Base-by-base conservation (phyloP, 1,140 invertebrate species). In the Geopemphigus sp. region DNA sequence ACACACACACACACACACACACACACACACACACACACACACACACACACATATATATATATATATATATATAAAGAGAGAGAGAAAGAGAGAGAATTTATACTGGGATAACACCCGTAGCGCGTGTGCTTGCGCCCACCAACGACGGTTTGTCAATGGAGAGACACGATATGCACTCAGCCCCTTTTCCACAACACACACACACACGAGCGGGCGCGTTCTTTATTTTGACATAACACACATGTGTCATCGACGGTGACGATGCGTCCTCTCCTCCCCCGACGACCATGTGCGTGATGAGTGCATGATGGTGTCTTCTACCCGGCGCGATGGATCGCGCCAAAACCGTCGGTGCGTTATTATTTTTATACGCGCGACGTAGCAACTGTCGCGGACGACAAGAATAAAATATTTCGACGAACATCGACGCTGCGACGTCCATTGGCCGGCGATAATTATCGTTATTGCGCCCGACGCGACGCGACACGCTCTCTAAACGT, bases 141-240 rank as follows among this genome's bases (percentile, higher is more conserved):
- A 72, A 72, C 68, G 68, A 72, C 68, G 68, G 50, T 54, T 19
- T 72, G 17, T 72, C 68, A 54, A 54, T 11, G 24, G 47, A 72
- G 24, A 72, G 47, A 29, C 68, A 39, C 47, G 26, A 68, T 24
- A 47, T 68, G 26, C 68, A 54, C 68, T 72, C 50, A 17, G 68
- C 15, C 24, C 68, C 47, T 29, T 29, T 72, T 54, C 14, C 24
- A 26, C 39, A n/a, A n/a, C 54, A 32, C 53, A 22, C 54, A n/a
- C n/a, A n/a, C n/a, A n/a, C n/a, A n/a, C n/a, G n/a, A n/a, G n/a
- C n/a, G n/a, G 10, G 10, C 26, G 17, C n/a, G 56, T 17, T 57
- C 1, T 22, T 24, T 5, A 47, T 78, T 50, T 78, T 78, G 74
- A 78, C 74, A 19, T 26, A 26, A 50, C 74, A 26, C 74, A 78